A percentile compares a stretch with the other conserved stretches of the same genome.
phyloP scores from a whole-genome alignment of 2,888 invertebrate genomes.

The Hydriomena furcata region DNA sequence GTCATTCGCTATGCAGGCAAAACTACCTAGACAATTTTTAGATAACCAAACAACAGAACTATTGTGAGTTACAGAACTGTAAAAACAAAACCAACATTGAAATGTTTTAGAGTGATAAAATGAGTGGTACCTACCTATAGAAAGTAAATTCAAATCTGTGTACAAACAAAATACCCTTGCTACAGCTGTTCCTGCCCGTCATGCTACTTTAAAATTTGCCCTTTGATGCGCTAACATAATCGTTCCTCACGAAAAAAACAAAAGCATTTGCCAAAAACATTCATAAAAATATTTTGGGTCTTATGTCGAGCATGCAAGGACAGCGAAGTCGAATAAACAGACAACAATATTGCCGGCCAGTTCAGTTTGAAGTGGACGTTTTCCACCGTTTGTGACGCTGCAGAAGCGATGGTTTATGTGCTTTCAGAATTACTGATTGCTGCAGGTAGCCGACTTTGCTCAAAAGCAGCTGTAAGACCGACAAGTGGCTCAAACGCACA shows the following conservation, averaged over 20 bases:
- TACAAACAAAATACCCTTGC: slow-evolving; percentile 16
- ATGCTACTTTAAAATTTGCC: slow-evolving; percentile 37
- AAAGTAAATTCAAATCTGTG: slow-evolving; percentile 7
- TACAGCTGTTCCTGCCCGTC: slow-evolving; percentile 40
- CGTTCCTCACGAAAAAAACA: slow-evolving; percentile 48
- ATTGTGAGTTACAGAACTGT: too few species aligned
- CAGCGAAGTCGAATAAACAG: slow-evolving; percentile 47
- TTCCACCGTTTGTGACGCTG: neutral
- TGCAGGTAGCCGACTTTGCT: slow-evolving; percentile 41
- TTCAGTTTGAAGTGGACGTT: slow-evolving; percentile 5
- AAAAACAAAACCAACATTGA: too few species aligned
- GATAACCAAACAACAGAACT: too few species aligned
- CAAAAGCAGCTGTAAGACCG: slow-evolving; percentile 43
- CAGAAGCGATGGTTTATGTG: slow-evolving; percentile 15
- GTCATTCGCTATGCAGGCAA: too few species aligned
- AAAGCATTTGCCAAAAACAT: slow-evolving; percentile 52
- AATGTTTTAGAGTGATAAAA: too few species aligned
- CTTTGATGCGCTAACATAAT: slow-evolving; percentile 47
- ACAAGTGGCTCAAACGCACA: slow-evolving; percentile 76
- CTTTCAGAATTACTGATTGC: slow-evolving; percentile 30
- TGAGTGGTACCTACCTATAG: too few species aligned
- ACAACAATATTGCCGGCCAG: slow-evolving; percentile 33
- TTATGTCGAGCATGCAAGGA: slow-evolving; percentile 48
- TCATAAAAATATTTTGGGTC: slow-evolving; percentile 47
- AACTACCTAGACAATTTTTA: too few species aligned